Evolutionary conservation across 1,140 invertebrate genomes (phyloP), one percentile per base, ranked within the genome.

Genomic region (Drosophila elegans): DNA sequence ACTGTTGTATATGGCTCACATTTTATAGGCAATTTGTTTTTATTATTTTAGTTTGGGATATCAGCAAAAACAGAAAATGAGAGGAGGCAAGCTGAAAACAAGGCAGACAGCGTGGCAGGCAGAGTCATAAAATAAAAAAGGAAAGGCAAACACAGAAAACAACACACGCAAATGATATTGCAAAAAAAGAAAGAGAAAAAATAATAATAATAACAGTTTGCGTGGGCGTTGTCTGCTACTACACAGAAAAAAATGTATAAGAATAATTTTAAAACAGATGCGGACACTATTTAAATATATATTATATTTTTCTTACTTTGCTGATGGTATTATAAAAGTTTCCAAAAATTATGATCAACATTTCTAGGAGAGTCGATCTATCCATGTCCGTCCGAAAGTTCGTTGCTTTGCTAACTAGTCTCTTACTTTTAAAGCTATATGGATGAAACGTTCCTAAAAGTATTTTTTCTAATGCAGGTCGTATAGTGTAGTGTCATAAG

Each of bases 101-200:
- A 52, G 41, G 59, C 81, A 84, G 81, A 84, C 81, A 74, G 81
- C 75, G 74, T 86, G 78, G 78, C 75, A 75, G 66, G 68, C 62
- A 72, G 21, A 39, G 61, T 64, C 59, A 62, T 86, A 82, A 76
- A 86, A 64, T 41, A 69, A 51, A 45, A 63, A 48, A 46, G 39
- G 25, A 73, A 68, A 59, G 61, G 34, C 12, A 29, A 64, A 49
- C 45, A 46, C 39, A 56, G 38, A 57, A 54, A 62, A 21, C 29
- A 45, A 55, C 29, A 64, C 44, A 38, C 11, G 54, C 56, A 56
- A 60, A 56, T 38, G 59, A 45, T 64, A 71, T 72, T 46, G 34
- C 46, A 54, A 74, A 68, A 76, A 49, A 57, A 39, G n/a, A 44
- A 59, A 57, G 41, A 44, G 41, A 44, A 63, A 63, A 11, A 46